Conservation (phyloP, 2,888 invertebrate species). For the Acleris laterana region DNA sequence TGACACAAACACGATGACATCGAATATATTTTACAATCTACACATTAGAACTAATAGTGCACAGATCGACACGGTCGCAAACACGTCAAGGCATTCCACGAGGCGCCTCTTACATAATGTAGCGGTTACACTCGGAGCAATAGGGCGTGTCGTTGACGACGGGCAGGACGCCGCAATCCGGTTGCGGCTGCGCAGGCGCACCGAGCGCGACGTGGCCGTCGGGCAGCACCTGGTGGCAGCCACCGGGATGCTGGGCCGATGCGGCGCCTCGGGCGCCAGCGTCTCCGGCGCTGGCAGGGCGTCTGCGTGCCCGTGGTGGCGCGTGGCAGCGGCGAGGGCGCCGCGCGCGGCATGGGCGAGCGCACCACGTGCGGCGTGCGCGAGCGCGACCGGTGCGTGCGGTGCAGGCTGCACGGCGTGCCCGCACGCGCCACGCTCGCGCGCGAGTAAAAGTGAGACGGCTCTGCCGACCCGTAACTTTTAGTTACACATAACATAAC, state of each 20-base stretch:
- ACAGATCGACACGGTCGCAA: conserved; percentile 83
- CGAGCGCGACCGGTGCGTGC: conserved; percentile 74
- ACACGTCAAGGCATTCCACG: conserved; percentile 77
- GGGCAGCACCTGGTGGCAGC: conserved; percentile 79
- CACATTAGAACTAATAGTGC: conserved; percentile 65
- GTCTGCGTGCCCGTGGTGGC: conserved; percentile 76
- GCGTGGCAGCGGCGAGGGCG: conserved; percentile 52
- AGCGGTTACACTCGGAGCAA: conserved; percentile 94
- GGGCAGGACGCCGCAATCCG: conserved; percentile 60
- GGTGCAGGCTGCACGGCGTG: conserved; percentile 85
- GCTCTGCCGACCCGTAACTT: conserved; percentile 76
- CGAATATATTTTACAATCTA: conserved; percentile 59
- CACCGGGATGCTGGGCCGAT: conserved; percentile 82
- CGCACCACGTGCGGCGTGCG: conserved; percentile 71
- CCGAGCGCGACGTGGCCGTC: conserved; percentile 81
- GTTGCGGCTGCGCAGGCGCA: conserved; percentile 59
- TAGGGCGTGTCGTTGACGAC: conserved; percentile 85
- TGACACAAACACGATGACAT: conserved; percentile 54
- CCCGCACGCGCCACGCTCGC: conserved; percentile 90
- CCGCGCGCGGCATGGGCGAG: conserved; percentile 66
- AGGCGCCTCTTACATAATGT: conserved; percentile 92
- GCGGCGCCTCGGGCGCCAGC: conserved; percentile 65
- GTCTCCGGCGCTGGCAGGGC: conserved; percentile 55
- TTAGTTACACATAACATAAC: conserved; percentile 49
- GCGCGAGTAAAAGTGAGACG: conserved; percentile 88